Conservation (phyloP, 2,888 invertebrate species). For the Napeogenes sylphis region DNA sequence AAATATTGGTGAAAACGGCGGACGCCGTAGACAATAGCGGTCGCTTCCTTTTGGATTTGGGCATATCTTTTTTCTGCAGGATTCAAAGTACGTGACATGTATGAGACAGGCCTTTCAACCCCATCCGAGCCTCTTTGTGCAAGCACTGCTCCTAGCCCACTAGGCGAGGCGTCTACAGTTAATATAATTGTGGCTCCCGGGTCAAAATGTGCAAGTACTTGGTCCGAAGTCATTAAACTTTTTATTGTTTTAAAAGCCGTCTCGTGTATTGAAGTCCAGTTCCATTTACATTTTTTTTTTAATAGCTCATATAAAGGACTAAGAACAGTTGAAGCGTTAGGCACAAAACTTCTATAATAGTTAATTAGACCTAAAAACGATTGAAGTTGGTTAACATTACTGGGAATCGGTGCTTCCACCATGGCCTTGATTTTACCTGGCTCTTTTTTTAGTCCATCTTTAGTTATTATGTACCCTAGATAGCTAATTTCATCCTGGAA, state of each 20-base stretch:
- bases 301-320: conserved; percentile 26
- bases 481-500: conserved; percentile 28
- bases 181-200: conserved; percentile 26
- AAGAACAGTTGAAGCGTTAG: conserved; percentile 23
- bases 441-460: conserved; percentile 27
- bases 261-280: conserved; percentile 12
- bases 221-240: conserved; percentile 20
- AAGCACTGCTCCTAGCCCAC: conserved; percentile 30
- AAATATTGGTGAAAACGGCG: conserved; percentile 34
- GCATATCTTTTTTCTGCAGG: conserved; percentile 32
- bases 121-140: conserved; percentile 27
- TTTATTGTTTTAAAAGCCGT: conserved; percentile 19
- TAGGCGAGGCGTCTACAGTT: conserved; percentile 34
- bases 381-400: conserved; percentile 26
- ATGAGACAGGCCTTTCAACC: conserved; percentile 25
- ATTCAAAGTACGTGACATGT: conserved; percentile 29
- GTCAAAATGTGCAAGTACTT: conserved; percentile 27
- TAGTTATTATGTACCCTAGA: conserved; percentile 27
- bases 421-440: conserved; percentile 29
- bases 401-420: conserved; percentile 22
- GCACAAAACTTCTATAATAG: conserved; percentile 30
- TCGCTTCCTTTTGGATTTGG: conserved; percentile 38
- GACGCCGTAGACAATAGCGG: conserved; percentile 35
- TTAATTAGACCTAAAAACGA: conserved; percentile 31
- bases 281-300: conserved; percentile 25